Evolutionary conservation across 1,140 invertebrate genomes (phyloP), one percentile per base, ranked within the genome.

Genomic region (Anagrus nilaparvatae): DNA sequence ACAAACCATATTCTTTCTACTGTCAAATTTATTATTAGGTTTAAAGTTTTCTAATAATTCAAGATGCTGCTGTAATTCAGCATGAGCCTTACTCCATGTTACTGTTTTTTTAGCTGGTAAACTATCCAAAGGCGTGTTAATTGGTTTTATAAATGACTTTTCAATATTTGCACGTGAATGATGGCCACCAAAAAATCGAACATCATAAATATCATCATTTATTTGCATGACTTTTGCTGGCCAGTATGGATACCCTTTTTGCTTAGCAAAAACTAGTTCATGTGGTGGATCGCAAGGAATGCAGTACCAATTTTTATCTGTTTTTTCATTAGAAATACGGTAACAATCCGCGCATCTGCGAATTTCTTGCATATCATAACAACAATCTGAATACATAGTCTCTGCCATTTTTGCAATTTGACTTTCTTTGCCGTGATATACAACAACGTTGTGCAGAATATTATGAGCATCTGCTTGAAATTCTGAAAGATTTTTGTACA

Each of bases 181-280:
- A 67, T 96, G 91, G 31, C 85, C 85, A 4, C 92, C 92, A 66
- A 96, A 96, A 67, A 96, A 96, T 12, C 90, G 66, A 7, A 93
- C 88, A 64, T 95, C 91, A 1, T 94, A 84, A 40, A 77, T 69
- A 0, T 81, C 79, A n/a, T n/a, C n/a, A n/a, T n/a, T n/a, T n/a
- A n/a, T n/a, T 36, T 79, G 71, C 78, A 94, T 83, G 0, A 81
- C 87, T 70, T 96, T 96, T 0, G 87, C 89, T 1, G 92, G 91
- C 91, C 92, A 95, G 65, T 84, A 92, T 3, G 91, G 92, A 56
- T 92, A 95, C 12, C 90, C 90, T 70, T 93, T 94, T 0, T 95
- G 65, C 58, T 92, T 91, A 0, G 90, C 90, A 89, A 89, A 94
- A 0, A 94, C 78, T 17, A 95, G 61, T 1, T 86, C 69, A 67